phyloP scores from a whole-genome alignment of 2,888 invertebrate species.

The Octonoba sinensis region DNA sequence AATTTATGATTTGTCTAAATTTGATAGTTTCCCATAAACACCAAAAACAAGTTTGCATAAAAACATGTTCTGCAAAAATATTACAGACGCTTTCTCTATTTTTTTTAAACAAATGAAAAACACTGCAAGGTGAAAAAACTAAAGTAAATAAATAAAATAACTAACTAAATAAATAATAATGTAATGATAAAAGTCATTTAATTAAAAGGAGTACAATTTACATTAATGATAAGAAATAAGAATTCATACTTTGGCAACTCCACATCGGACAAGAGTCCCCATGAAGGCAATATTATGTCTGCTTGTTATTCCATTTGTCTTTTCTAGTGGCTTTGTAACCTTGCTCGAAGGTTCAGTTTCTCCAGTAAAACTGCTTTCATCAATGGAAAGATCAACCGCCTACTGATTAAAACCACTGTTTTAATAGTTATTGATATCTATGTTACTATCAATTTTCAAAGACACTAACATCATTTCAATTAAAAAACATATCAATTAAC shows the following conservation, averaged over 20 bases:
- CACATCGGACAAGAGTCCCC: slow-evolving; percentile 97
- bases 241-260: slow-evolving; percentile 86
- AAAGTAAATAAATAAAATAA: no score
- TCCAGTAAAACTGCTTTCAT: slow-evolving; percentile 98
- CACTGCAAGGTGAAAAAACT: no score
- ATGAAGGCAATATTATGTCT: slow-evolving; percentile 90
- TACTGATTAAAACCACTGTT: slow-evolving; percentile 67
- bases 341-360: slow-evolving; percentile 95
- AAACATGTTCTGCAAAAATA: no score
- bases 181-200: no score
- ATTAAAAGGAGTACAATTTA: no score
- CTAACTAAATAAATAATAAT: no score
- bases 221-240: not conserved
- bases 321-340: slow-evolving; percentile 78
- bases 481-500: not conserved
- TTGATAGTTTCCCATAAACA: no score
- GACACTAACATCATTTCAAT: not conserved
- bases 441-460: not conserved
- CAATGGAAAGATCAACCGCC: slow-evolving; percentile 91
- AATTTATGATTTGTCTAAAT: no score
- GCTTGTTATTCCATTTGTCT: slow-evolving; percentile 74
- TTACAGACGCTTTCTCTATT: no score
- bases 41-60: no score
- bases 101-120: no score
- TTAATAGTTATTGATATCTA: not conserved